A percentile compares a stretch with the other conserved stretches of the same genome.
phyloP scores from a whole-genome alignment of 2,888 invertebrate species.

The Dryobotodes eremita region DNA sequence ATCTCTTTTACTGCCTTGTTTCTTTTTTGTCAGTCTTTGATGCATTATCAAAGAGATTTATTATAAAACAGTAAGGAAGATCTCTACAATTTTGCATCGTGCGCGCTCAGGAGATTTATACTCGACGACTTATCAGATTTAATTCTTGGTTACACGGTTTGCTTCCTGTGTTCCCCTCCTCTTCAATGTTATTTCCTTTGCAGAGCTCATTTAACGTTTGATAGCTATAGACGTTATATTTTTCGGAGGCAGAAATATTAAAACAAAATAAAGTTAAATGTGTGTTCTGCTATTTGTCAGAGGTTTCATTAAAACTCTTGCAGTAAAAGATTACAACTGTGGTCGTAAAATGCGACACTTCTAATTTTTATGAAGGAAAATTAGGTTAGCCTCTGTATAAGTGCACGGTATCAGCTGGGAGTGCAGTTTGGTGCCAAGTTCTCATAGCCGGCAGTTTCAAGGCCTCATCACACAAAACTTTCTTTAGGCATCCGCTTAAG shows the following conservation, averaged over 20 bases:
- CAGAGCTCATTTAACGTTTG: slow-evolving; percentile 19
- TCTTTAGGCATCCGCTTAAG: slow-evolving; percentile 71
- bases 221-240: slow-evolving; percentile 19
- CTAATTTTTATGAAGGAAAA: slow-evolving; percentile 38
- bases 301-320: slow-evolving; percentile 33
- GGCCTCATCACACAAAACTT: slow-evolving; percentile 72
- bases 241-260: slow-evolving; percentile 1
- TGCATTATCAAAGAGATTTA: slow-evolving; percentile 66
- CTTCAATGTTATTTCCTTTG: slow-evolving; percentile 49
- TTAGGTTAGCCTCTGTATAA: slow-evolving; percentile 60
- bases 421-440: slow-evolving; percentile 67
- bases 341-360: slow-evolving; percentile 19
- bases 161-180: slow-evolving; percentile 45
- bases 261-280: neutral
- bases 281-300: slow-evolving; percentile 6
- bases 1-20: slow-evolving; percentile 63
- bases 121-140: slow-evolving; percentile 65
- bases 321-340: slow-evolving; percentile 12
- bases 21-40: slow-evolving; percentile 61
- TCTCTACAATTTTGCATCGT: slow-evolving; percentile 59
- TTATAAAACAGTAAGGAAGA: slow-evolving; percentile 45
- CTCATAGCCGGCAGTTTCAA: slow-evolving; percentile 67
- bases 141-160: slow-evolving; percentile 60
- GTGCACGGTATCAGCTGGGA: slow-evolving; percentile 50
- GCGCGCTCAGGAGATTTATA: slow-evolving; percentile 58